Evolutionary conservation across 2,113 vertebrate species (phyloP).

Genomic region (Leptodactylus fuscus): DNA sequence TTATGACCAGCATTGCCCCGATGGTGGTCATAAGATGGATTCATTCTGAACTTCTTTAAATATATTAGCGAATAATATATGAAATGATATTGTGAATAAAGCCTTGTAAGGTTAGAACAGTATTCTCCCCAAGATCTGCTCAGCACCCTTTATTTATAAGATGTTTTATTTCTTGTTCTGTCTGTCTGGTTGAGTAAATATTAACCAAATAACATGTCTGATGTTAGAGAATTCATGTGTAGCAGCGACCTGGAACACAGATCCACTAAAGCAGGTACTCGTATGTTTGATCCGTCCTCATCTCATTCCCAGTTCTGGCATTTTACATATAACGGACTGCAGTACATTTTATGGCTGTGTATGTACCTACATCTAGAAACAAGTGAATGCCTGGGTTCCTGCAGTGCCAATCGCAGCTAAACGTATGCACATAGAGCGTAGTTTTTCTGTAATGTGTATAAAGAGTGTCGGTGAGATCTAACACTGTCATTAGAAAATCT

Average conservation of each 20-base stretch:
- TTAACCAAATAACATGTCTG: constrained; percentile 4
- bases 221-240: neutral
- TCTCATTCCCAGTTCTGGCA: neutral
- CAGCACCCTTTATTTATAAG: neutral
- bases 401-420: constrained; percentile 36
- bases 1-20: too few relatives aligned
- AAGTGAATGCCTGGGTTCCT: neutral
- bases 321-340: neutral
- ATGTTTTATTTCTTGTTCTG: neutral
- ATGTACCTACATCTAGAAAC: neutral
- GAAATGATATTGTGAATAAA: neutral
- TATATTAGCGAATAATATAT: too few relatives aligned
- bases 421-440: neutral
- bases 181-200: neutral
- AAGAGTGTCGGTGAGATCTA: neutral
- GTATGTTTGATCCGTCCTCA: neutral
- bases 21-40: too few relatives aligned
- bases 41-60: too few relatives aligned
- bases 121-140: constrained; percentile 18
- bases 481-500: constrained; percentile 14
- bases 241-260: neutral
- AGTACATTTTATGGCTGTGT: neutral
- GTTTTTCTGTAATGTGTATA: neutral
- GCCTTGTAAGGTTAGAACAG: constrained; percentile 8
- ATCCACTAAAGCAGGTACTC: neutral